Evolutionary conservation across 1,140 invertebrate genomes (phyloP), one percentile per base, ranked within the genome.

Genomic region (Archivesica marissinica): DNA sequence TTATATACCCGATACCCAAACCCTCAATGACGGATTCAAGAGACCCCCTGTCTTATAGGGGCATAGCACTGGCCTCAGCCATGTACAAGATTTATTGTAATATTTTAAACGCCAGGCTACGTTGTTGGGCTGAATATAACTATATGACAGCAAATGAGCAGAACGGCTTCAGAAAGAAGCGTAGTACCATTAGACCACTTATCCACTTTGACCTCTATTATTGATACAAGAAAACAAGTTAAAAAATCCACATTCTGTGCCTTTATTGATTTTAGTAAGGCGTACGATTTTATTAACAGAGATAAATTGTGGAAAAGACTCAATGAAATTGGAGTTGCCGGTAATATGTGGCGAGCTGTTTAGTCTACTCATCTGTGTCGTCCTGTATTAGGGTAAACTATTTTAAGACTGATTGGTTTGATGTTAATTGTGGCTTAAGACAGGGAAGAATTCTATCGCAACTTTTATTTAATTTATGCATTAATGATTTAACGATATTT

Each of bases 71-170:
- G 38, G 23, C 64, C 6, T 54, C 20, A 33, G 17, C 64, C 20
- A 70, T 81, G 78, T 81, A 81, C 35, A 81, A 81, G 54, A 3
- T 79, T 23, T 66, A 79, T 25, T 79, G 56, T 64, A 38, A 4
- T 50, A 64, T 79, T 79, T 44, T 76, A 39, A 76, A 76, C 23
- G 39, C 13, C 23, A 25, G 74, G 17, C 7, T 76, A 11, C 35
- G 9, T 56, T 9, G 4, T 11, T 76, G 47, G 74, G 20, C 4
- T 30, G 52, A 59, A 25, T 2, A 11, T 3, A 56, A 74, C 11
- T 35, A 56, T 41, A 54, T 17, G 39, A 2, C 59, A 7, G n/a
- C 3, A 6, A 52, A 76, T 35, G 52, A 76, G 59, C 44, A 75
- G 33, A 50, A 52, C 33, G 72, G 72, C 39, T 75, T 75, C 33